Conservation (phyloP, 2,888 invertebrate genomes). For the Lepetodrilus schrolli region DNA sequence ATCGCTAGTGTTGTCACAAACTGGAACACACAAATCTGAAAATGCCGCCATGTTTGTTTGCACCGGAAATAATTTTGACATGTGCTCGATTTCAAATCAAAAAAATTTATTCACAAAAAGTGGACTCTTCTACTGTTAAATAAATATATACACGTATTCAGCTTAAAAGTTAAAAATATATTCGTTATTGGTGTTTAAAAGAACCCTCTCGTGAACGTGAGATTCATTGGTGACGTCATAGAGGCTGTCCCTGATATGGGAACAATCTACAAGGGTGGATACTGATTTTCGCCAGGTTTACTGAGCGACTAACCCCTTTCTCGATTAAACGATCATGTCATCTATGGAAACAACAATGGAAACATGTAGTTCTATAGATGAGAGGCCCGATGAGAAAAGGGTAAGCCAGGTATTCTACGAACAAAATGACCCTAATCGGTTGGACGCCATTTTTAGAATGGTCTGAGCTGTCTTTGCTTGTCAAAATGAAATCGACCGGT, state of each 20-base stretch:
- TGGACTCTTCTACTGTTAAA: too few species aligned
- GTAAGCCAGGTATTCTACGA: slow-evolving; percentile 44
- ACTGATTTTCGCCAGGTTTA: slow-evolving; percentile 30
- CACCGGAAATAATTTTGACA: not conserved
- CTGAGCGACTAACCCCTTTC: slow-evolving; percentile 11
- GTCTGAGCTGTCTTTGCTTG: slow-evolving; percentile 32
- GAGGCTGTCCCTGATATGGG: slow-evolving; percentile 44
- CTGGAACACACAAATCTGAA: slow-evolving; percentile 29
- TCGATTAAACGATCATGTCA: slow-evolving; percentile 52
- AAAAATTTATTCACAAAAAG: not conserved
- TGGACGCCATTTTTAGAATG: slow-evolving; percentile 44
- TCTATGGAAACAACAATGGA: slow-evolving; percentile 72
- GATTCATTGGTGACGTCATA: slow-evolving; percentile 50
- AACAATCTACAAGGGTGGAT: slow-evolving; percentile 43
- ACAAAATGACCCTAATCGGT: slow-evolving; percentile 19
- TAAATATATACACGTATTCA: not conserved
- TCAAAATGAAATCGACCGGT: slow-evolving; percentile 20
- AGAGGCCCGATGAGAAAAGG: slow-evolving; percentile 65
- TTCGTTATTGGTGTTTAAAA: not conserved
- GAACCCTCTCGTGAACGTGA: slow-evolving; percentile 1
- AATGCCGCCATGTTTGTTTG: slow-evolving; percentile 37
- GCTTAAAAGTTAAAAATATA: not conserved
- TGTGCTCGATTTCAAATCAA: not conserved
- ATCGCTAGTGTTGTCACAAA: not conserved
- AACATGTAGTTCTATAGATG: slow-evolving; percentile 67